A percentile compares a stretch with the other conserved stretches of the same genome.
phyloP scores from a whole-genome alignment of 1,140 invertebrate genomes.

The Pseudomyrmex concolor region DNA sequence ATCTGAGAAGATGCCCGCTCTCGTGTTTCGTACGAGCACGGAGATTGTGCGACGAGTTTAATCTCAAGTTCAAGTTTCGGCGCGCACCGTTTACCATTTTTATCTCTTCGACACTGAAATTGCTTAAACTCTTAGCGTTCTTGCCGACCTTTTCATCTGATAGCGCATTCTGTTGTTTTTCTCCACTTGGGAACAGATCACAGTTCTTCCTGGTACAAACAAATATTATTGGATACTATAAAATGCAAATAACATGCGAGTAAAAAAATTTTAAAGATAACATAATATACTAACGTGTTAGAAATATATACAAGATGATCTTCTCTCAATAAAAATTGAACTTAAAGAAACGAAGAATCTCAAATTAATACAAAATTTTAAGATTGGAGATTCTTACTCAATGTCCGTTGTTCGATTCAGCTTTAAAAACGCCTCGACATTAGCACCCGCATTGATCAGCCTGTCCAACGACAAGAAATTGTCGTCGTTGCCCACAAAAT shows the following conservation, averaged over 20 bases:
- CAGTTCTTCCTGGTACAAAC: constrained; percentile 79
- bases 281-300: background rate
- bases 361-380: background rate
- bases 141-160: constrained; percentile 76
- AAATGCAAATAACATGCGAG: background rate
- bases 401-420: constrained; percentile 82
- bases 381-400: constrained; percentile 73
- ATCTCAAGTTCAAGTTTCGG: constrained; percentile 80
- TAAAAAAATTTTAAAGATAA: background rate
- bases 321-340: constrained; percentile 3
- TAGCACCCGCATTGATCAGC: constrained; percentile 87
- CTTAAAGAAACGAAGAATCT: background rate
- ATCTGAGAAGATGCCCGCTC: constrained; percentile 82
- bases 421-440: constrained; percentile 88
- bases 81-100: constrained; percentile 83
- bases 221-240: constrained; percentile 26
- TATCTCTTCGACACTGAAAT: constrained; percentile 77
- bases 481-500: constrained; percentile 89
- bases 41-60: constrained; percentile 82
- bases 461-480: constrained; percentile 90
- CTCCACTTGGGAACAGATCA: constrained; percentile 78
- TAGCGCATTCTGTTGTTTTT: constrained; percentile 77
- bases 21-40: constrained; percentile 82
- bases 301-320: too few relatives aligned
- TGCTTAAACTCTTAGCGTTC: constrained; percentile 75